A percentile compares a stretch with the other conserved stretches of the same genome.
phyloP scores from a whole-genome alignment of 2,797 vertebrate species.

The Brotula barbata region DNA sequence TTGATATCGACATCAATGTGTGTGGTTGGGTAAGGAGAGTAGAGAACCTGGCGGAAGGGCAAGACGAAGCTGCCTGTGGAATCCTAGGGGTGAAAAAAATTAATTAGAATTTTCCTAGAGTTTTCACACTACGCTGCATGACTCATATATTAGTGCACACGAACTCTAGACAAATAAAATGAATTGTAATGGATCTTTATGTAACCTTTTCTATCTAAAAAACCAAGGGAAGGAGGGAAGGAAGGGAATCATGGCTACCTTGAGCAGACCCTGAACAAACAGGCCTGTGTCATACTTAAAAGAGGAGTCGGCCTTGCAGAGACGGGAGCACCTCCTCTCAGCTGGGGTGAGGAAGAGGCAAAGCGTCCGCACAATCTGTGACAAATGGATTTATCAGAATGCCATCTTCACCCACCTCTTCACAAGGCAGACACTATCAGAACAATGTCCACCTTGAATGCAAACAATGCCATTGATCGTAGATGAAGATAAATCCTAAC shows the following conservation, averaged over 20 bases:
- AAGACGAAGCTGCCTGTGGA: conserved; percentile 94
- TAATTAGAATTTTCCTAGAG: too few species aligned
- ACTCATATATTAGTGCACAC: neutral
- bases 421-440: too few species aligned
- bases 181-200: neutral
- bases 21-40: conserved; percentile 93
- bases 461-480: neutral
- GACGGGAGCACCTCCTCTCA: conserved; percentile 93
- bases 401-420: too few species aligned
- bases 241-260: conserved; percentile 82
- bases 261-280: conserved; percentile 96
- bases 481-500: neutral
- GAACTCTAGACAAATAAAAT: neutral
- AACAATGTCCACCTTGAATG: too few species aligned
- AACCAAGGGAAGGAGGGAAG: too few species aligned
- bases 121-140: too few species aligned
- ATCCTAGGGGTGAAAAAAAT: conserved; percentile 78
- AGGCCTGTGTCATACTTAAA: conserved; percentile 97
- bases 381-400: conserved; percentile 9
- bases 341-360: conserved; percentile 93
- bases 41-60: conserved; percentile 96
- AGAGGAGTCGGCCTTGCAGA: conserved; percentile 87
- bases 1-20: conserved; percentile 98
- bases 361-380: conserved; percentile 92
- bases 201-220: conserved; percentile 8